Conservation (phyloP, 2,888 invertebrate genomes). For the Pristionchus mayeri region DNA sequence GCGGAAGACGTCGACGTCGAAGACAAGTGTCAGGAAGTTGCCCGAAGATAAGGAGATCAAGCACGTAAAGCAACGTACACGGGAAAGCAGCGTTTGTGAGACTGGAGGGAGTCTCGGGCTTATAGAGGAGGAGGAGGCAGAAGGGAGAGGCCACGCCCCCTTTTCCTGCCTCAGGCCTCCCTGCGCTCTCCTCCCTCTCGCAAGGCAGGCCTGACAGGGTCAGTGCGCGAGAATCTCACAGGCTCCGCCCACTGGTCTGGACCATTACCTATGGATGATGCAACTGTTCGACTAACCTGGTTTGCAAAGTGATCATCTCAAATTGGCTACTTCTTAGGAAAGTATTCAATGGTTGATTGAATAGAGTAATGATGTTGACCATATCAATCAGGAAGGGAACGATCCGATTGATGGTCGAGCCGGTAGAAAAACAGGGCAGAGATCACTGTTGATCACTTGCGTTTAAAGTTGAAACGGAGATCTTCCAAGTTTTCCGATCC, state of each 20-base stretch:
- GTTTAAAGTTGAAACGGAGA: too few species aligned
- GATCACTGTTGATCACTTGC: too few species aligned
- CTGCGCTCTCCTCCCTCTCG: conserved; percentile 19
- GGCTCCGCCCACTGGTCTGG: neutral
- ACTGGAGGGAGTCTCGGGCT: conserved; percentile 1
- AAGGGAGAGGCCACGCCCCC: neutral
- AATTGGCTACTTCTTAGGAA: too few species aligned
- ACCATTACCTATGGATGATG: neutral
- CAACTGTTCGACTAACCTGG: neutral
- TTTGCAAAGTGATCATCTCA: too few species aligned
- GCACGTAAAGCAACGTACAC: neutral
- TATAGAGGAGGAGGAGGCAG: neutral
- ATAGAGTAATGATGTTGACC: too few species aligned
- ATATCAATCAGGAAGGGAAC: too few species aligned
- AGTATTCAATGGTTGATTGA: too few species aligned
- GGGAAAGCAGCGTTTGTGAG: neutral
- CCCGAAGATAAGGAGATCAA: neutral
- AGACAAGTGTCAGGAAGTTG: neutral
- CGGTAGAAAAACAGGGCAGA: too few species aligned
- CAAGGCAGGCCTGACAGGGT: neutral
- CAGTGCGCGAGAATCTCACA: neutral
- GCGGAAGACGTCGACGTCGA: neutral
- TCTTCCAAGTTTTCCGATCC: too few species aligned
- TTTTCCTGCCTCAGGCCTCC: conserved; percentile 12
- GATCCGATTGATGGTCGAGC: too few species aligned